A percentile compares a stretch with the other conserved stretches of the same genome.
Conservation (phyloP, 2,113 vertebrate species). For the Dromas ardeola region DNA sequence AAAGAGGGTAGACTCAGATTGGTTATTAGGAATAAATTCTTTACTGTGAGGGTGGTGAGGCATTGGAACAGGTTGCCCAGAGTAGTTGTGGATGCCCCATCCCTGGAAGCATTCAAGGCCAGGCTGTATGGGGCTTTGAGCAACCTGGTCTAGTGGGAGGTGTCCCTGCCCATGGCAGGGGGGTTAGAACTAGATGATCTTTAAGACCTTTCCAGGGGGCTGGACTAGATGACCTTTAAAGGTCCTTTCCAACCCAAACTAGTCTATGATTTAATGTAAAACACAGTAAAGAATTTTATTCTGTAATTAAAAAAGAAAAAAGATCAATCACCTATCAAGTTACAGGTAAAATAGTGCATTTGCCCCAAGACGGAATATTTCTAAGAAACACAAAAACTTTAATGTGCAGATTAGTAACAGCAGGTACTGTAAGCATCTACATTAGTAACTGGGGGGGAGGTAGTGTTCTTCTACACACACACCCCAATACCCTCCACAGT, state of each 20-base stretch:
- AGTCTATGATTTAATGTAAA: neutral
- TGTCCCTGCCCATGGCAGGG: neutral
- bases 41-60: too few species aligned
- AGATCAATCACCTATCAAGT: neutral
- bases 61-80: neutral
- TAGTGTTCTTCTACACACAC: neutral
- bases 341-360: neutral
- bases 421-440: neutral
- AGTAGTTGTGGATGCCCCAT: too few species aligned
- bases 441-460: neutral
- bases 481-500: accelerated
- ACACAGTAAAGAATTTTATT: neutral
- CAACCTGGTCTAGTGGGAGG: neutral
- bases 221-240: neutral
- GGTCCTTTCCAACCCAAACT: neutral
- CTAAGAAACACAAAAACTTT: neutral
- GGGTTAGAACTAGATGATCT: neutral
- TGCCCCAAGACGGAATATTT: neutral
- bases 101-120: neutral
- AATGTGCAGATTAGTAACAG: neutral
- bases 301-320: neutral
- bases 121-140: neutral
- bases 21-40: neutral
- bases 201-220: neutral
- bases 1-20: neutral